Conservation (phyloP, 1,140 invertebrate species). For the Eurosta solidaginis region DNA sequence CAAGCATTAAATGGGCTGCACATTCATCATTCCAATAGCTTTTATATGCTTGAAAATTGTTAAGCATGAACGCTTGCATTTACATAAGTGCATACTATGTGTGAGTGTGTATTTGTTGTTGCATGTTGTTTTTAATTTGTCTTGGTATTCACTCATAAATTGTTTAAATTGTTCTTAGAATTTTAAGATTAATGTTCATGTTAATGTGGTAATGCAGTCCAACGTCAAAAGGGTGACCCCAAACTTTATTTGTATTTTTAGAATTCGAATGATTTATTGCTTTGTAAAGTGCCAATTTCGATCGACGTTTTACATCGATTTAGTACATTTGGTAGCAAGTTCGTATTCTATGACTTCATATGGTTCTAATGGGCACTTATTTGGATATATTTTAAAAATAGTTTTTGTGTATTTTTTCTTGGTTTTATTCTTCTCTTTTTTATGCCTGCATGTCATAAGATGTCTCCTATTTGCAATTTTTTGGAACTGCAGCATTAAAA, state of each 20-base stretch:
- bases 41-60: neutral
- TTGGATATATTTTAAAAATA: no score
- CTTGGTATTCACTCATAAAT: neutral
- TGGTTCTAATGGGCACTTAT: no score
- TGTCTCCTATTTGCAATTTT: no score
- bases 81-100: neutral
- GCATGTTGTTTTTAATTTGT: constrained; percentile 10
- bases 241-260: neutral
- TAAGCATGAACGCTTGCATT: neutral
- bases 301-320: constrained; percentile 1
- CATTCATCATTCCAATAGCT: constrained; percentile 2
- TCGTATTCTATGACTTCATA: no score
- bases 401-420: no score
- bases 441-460: no score
- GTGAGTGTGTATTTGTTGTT: neutral
- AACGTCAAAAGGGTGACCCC: neutral
- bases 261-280: neutral
- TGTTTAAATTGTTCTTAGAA: neutral
- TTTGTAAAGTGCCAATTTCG: constrained; percentile 18
- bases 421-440: no score
- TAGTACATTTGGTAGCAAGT: no score
- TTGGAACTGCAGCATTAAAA: no score
- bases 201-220: neutral
- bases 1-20: constrained; percentile 17
- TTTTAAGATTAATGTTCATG: neutral